Conservation (phyloP, 2,113 vertebrate genomes). For the Rattus norvegicus region DNA sequence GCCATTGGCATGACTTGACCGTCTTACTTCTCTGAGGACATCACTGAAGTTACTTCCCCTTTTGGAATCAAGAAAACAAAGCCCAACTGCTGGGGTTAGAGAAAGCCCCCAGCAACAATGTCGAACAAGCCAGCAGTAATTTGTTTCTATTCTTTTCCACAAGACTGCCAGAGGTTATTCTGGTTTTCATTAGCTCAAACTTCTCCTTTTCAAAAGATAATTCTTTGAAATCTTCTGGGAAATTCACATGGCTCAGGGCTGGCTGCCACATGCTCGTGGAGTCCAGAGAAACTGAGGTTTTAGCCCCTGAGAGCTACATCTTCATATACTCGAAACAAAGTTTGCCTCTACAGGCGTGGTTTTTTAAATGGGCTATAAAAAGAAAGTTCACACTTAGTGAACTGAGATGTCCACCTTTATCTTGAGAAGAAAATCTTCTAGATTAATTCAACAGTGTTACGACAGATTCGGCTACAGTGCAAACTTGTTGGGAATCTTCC, state of each 20-base stretch:
- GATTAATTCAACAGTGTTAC: neutral
- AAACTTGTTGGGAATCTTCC: slow-evolving; percentile 19
- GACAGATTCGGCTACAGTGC: neutral
- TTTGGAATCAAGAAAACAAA: slow-evolving; percentile 54
- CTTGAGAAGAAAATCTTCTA: neutral
- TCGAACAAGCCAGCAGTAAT: slow-evolving; percentile 72
- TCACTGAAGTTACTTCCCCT: slow-evolving; percentile 4
- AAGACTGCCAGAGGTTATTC: slow-evolving; percentile 71
- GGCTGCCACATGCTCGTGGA: slow-evolving; percentile 71
- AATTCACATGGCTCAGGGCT: slow-evolving; percentile 74
- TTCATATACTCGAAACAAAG: neutral
- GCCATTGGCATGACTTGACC: neutral
- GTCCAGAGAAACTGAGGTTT: slow-evolving; percentile 57
- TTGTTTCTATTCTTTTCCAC: slow-evolving; percentile 75
- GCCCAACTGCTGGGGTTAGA: neutral
- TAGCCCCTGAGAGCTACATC: slow-evolving; percentile 33
- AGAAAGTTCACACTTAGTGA: neutral
- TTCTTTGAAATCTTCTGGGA: slow-evolving; percentile 81
- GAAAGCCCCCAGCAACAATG: slow-evolving; percentile 38
- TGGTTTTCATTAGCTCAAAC: slow-evolving; percentile 79
- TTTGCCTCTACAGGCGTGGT: neutral
- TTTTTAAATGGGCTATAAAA: neutral
- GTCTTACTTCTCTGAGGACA: slow-evolving; percentile 17
- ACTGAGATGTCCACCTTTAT: neutral
- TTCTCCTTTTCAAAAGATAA: slow-evolving; percentile 79